Percentiles rank a stretch among this genome's conserved stretches.
These are phyloP conservation scores for Chymomyza caudatula DNA, from an alignment of 2,888 invertebrate species.

Conservation along the genomic window DNA sequence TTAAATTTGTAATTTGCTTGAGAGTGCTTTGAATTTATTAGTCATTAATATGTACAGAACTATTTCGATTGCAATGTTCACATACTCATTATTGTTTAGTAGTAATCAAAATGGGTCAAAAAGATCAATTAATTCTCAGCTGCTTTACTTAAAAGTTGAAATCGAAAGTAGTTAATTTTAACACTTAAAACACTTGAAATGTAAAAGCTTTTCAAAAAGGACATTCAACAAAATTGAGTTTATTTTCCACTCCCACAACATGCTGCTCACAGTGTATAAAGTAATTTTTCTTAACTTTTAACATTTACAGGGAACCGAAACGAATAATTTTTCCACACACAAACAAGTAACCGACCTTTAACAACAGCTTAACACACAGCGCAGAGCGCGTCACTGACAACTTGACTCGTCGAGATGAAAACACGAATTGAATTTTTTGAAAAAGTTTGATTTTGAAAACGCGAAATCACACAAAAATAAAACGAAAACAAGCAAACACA, in stretches of 20 bases:
- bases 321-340: neutral
- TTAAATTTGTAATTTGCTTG: too few species aligned
- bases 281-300: neutral
- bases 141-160: too few species aligned
- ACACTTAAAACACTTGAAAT: neutral
- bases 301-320: neutral
- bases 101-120: too few species aligned
- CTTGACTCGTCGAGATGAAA: constrained; percentile 66
- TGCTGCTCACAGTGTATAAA: too few species aligned
- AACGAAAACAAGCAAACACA: neutral
- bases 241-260: neutral
- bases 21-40: too few species aligned
- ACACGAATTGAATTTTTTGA: constrained; percentile 52
- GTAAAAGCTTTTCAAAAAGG: neutral
- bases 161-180: too few species aligned
- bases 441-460: constrained; percentile 63
- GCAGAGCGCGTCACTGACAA: constrained; percentile 28
- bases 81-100: neutral
- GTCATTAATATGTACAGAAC: too few species aligned
- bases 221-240: neutral
- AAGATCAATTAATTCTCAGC: too few species aligned
- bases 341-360: neutral
- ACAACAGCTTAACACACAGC: neutral
- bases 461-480: constrained; percentile 16
- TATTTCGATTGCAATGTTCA: too few species aligned